These are phyloP conservation scores for Mus spretus DNA, from an alignment of 2,797 vertebrate species.

Conservation along the genomic window DNA sequence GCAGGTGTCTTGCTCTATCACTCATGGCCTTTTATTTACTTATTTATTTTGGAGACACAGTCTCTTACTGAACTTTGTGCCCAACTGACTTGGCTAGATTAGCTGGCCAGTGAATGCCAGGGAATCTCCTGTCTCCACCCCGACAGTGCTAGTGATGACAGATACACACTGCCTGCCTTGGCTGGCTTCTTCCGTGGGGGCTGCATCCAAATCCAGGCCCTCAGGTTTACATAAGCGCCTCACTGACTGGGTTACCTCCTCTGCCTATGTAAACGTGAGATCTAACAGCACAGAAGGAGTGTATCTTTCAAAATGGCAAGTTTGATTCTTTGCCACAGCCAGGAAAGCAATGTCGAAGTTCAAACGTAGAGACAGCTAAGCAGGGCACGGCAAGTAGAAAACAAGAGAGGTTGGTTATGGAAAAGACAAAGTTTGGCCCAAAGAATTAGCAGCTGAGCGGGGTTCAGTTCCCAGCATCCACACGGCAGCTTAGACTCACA, in stretches of 20 bases:
- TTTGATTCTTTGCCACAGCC: background rate
- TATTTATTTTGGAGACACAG: background rate
- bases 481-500: background rate
- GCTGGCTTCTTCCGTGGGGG: background rate
- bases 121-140: background rate
- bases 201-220: background rate
- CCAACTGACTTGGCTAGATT: background rate
- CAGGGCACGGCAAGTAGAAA: background rate
- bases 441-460: background rate
- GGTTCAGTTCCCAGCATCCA: background rate
- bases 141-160: background rate
- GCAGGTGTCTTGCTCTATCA: background rate
- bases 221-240: background rate
- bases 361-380: background rate
- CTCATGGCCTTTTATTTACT: too few species aligned
- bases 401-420: background rate
- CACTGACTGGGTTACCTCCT: background rate
- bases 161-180: too few species aligned
- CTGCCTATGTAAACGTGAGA: background rate
- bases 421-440: background rate
- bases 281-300: background rate
- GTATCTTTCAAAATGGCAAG: conserved; percentile 35
- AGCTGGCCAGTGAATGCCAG: background rate
- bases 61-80: background rate
- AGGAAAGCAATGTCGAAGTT: conserved; percentile 15